These are phyloP conservation scores for Drosophila gunungcola DNA, from an alignment of 1,140 invertebrate species.

Conservation along the genomic window DNA sequence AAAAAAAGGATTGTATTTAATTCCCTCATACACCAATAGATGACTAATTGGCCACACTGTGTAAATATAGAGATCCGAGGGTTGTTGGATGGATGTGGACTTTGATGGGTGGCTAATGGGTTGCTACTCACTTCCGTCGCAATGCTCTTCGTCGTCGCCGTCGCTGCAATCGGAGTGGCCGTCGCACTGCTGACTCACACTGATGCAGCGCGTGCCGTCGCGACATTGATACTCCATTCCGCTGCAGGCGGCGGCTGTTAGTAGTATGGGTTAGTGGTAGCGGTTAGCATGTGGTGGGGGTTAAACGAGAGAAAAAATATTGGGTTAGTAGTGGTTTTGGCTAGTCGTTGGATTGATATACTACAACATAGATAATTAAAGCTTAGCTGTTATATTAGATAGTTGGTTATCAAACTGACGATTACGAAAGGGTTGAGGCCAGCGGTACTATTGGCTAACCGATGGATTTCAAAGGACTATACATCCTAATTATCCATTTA, in stretches of 20 bases:
- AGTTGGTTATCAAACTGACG: neutral
- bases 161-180: conserved; percentile 89
- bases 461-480: no score
- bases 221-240: conserved; percentile 87
- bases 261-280: conserved; percentile 55
- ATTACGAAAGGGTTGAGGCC: neutral
- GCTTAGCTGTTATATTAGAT: neutral
- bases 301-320: conserved; percentile 31
- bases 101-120: conserved; percentile 7
- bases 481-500: no score
- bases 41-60: conserved; percentile 1
- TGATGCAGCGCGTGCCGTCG: conserved; percentile 86
- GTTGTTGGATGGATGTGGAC: neutral
- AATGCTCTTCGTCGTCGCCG: conserved; percentile 90
- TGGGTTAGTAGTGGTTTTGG: conserved; percentile 5
- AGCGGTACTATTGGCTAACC: no score
- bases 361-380: neutral
- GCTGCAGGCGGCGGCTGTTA: conserved; percentile 86
- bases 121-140: conserved; percentile 85
- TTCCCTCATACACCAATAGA: no score
- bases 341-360: neutral
- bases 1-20: no score
- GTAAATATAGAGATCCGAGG: neutral
- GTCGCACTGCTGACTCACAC: conserved; percentile 87
- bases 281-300: conserved; percentile 17